phyloP scores from a whole-genome alignment of 2,888 invertebrate genomes.

The Lasius platythorax region DNA sequence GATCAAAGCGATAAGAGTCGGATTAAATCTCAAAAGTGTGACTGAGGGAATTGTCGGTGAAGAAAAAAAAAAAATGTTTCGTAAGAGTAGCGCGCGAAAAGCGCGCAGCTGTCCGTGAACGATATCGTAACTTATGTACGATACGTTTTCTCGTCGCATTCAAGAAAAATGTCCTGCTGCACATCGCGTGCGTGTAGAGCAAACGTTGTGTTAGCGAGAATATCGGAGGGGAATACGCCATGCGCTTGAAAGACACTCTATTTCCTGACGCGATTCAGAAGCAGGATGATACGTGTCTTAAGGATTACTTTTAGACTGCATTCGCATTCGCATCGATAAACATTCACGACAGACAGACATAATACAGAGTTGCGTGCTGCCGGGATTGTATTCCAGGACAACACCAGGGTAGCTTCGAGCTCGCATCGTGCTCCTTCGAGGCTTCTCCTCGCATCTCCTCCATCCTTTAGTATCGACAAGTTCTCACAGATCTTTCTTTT shows the following conservation, averaged over 20 bases:
- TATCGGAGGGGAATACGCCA: background rate
- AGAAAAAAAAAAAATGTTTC: background rate
- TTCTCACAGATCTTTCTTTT: slow-evolving; percentile 47
- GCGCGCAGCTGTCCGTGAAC: background rate
- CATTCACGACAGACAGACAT: slow-evolving; percentile 15
- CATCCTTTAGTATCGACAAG: slow-evolving; percentile 44
- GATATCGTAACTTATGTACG: background rate
- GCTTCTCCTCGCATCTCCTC: background rate
- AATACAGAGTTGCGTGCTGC: slow-evolving; percentile 41
- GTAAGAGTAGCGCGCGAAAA: background rate
- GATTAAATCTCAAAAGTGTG: slow-evolving; percentile 8
- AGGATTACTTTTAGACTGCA: slow-evolving; percentile 37
- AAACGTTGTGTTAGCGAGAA: slow-evolving; percentile 12
- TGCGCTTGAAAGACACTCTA: slow-evolving; percentile 20
- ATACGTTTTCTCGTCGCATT: background rate
- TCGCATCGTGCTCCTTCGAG: background rate
- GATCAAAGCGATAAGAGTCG: slow-evolving; percentile 32
- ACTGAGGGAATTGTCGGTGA: background rate
- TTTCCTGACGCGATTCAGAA: slow-evolving; percentile 36
- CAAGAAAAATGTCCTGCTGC: background rate
- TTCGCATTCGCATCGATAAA: slow-evolving; percentile 3
- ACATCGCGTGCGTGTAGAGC: background rate
- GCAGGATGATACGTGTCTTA: slow-evolving; percentile 37
- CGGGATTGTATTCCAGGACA: slow-evolving; percentile 37
- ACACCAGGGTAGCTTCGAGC: slow-evolving; percentile 9